Evolutionary conservation across 2,797 vertebrate species (phyloP), one percentile per base, ranked within the genome.

Genomic region (Gymnothorax javanicus): DNA sequence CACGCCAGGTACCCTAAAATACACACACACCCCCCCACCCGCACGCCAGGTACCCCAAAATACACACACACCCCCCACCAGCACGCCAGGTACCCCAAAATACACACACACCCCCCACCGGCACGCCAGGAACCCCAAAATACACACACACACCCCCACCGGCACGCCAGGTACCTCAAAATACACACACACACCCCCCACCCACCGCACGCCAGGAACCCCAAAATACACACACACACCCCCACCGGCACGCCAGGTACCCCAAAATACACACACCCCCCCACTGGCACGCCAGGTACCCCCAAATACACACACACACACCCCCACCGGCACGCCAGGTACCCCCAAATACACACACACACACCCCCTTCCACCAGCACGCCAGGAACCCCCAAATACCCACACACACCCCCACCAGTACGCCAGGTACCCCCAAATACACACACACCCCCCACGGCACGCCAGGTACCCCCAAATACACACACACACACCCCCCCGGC

Each of bases 101-200:
- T 43, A 57, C 15, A 27, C n/a, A 7, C 15, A 5, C 69, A 75
- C 57, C n/a, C n/a, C 64, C 54, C 2, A 25, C n/a, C 33, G 9
- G 67, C 60, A 58, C 50, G 6, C 60, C 2, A n/a, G 57, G 56
- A 15, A 12, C 12, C 25, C 0, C 60, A 23, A 33, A 6, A 33
- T 0, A 99, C 98, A 60, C 59, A 4, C 62, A 99, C 99, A 3
- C 97, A 98, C 0, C 97, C 99, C 15, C 99, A 99, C 86, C 96
- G 97, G 33, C 33, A 43, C 33, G 33, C 33, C n/a, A 96, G 97
- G 87, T 99, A 98, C 89, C 95, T 98, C 86, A 97, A 96, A 0
- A 43, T 43, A 43, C 33, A 43, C 33, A 43, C 33, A 43, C 33
- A 43, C 95, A 93, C 60, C 98, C 27, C 97, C 97, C 13, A 96